Base-by-base conservation (phyloP, 2,113 vertebrate species). In the Callipepla californica region DNA sequence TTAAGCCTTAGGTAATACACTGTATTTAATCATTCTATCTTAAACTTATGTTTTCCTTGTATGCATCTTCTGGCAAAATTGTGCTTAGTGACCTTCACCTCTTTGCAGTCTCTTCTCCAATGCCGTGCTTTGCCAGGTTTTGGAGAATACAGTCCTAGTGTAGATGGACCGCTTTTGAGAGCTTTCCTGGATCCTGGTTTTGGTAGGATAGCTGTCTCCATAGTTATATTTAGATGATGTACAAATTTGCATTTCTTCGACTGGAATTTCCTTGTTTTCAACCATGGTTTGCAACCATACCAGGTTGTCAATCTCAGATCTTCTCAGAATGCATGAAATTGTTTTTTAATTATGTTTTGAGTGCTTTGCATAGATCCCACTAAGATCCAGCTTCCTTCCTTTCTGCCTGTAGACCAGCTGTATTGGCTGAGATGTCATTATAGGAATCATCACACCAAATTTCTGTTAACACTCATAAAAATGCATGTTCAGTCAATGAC, bases 401-500 rank as follows among this genome's bases (percentile, higher is more conserved):
- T 92, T 84, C 90, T 89, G 90, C 26, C 61, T 81, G 26, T 72
- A 79, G 61, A 86, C 61, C 86, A 93, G 80, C 83, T 92, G 74
- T 90, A 81, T 80, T 48, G 58, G 73, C 70, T 93, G 78, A 45
- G 66, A 72, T 94, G 79, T 80, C 76, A 36, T 87, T 82, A 36
- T 25, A 7, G 3, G 51, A 91, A 85, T 72, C 55, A 90, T 78
- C 82, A 86, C 85, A 95, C 76, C 68, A 91, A 85, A 75, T 75
- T 93, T 93, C 61, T 95, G 92, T 92, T 95, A 95, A 66, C 87
- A 30, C 90, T 92, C 73, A 73, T 83, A 90, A 90, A 95, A 96
- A 88, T 61, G 65, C 82, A 38, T 86, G 65, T 90, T 94, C 90
- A 90, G 62, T 95, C 87, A 95, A 66, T 90, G 89, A 84, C 82